Conservation (phyloP, 2,113 vertebrate genomes). For the Ceyx melanurus region DNA sequence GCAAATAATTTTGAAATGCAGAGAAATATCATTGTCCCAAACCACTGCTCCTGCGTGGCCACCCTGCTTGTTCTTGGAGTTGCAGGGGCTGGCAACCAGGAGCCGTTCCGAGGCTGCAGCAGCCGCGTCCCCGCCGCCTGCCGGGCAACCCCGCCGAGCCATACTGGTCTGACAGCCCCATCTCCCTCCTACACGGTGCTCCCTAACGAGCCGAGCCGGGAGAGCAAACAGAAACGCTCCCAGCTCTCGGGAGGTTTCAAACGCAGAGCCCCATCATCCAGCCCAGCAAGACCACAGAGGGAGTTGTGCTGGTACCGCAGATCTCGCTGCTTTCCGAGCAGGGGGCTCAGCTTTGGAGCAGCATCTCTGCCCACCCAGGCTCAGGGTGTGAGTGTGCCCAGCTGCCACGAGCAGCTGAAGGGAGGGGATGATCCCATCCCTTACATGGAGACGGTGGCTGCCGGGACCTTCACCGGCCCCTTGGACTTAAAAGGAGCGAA, state of each 20-base stretch:
- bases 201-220: background rate
- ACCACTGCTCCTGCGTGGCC: fast-evolving
- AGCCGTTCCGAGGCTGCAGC: background rate
- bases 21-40: fast-evolving
- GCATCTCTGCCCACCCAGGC: background rate
- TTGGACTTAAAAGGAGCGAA: constrained; percentile 68
- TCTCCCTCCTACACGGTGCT: background rate
- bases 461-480: background rate
- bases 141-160: background rate
- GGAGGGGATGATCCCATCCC: background rate
- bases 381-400: fast-evolving
- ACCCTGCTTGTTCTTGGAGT: background rate
- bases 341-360: background rate
- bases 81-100: background rate
- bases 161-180: background rate
- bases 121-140: fast-evolving
- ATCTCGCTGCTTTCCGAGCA: background rate
- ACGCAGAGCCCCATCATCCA: background rate
- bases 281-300: background rate
- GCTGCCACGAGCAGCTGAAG: background rate
- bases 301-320: fast-evolving
- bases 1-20: fast-evolving
- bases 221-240: background rate
- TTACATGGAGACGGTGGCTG: constrained; percentile 47
- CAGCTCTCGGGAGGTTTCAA: background rate